These are phyloP conservation scores for Nasonia oneida DNA, from an alignment of 2,888 invertebrate genomes.

Conservation along the genomic window DNA sequence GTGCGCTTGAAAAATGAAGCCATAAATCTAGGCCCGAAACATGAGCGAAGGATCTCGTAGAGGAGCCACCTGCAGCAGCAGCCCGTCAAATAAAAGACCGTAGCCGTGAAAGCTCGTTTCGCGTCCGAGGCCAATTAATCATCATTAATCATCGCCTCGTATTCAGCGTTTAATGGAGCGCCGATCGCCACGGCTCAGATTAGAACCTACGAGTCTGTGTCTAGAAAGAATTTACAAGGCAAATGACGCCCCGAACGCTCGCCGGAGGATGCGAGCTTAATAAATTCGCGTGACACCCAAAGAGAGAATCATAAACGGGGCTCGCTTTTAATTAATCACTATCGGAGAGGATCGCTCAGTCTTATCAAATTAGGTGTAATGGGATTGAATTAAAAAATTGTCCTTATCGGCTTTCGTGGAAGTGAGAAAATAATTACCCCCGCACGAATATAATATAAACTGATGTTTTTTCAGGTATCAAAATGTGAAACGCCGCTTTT, in stretches of 20 bases:
- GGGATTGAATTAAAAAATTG: not conserved
- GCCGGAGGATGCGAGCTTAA: conserved; percentile 30
- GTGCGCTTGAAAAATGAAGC: conserved; percentile 40
- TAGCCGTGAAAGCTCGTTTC: conserved; percentile 36
- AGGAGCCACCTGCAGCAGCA: not conserved
- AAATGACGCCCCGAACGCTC: conserved; percentile 44
- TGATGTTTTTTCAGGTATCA: conserved; percentile 34
- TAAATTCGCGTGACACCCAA: conserved; percentile 54
- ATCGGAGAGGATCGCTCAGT: not conserved
- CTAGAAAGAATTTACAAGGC: conserved; percentile 53
- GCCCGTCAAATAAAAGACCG: not conserved
- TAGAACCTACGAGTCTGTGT: conserved; percentile 33
- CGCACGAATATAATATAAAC: not conserved
- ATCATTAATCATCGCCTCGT: conserved; percentile 54
- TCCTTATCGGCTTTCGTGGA: not conserved
- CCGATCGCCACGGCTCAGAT: conserved; percentile 33
- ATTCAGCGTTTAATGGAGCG: conserved; percentile 41
- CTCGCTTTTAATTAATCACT: conserved; percentile 1
- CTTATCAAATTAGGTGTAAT: not conserved
- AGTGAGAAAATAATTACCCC: not conserved
- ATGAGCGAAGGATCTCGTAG: conserved; percentile 17
- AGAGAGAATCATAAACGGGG: conserved; percentile 8
- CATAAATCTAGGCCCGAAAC: conserved; percentile 20
- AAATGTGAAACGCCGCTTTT: conserved; percentile 26
- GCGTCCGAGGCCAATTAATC: conserved; percentile 47